phyloP scores from a whole-genome alignment of 1,140 invertebrate genomes.

The Elymnias hypermnestra region DNA sequence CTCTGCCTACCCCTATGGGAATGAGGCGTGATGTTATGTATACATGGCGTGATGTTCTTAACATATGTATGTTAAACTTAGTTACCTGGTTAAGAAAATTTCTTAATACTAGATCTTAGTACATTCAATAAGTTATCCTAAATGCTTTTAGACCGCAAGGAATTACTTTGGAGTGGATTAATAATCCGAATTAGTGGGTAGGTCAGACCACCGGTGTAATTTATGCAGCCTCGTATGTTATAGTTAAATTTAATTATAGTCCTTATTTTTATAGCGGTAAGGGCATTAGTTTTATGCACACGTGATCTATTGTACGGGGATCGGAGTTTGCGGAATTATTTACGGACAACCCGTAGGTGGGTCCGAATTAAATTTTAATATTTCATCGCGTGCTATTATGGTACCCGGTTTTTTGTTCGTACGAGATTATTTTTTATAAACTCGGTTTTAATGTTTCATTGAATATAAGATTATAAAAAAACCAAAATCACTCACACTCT shows the following conservation, averaged over 20 bases:
- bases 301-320: slow-evolving; percentile 4
- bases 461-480: too few species aligned
- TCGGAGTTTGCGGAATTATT: slow-evolving; percentile 14
- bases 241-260: neutral
- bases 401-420: neutral
- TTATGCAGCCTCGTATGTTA: slow-evolving; percentile 11
- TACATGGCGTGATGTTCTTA: too few species aligned
- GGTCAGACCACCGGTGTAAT: slow-evolving; percentile 14
- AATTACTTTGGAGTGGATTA: slow-evolving; percentile 18
- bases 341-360: slow-evolving; percentile 12
- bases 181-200: slow-evolving; percentile 16
- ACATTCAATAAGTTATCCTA: slow-evolving; percentile 5
- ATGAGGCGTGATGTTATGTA: too few species aligned
- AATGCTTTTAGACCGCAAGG: slow-evolving; percentile 12
- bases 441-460: neutral
- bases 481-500: too few species aligned
- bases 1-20: too few species aligned
- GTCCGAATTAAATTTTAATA: slow-evolving; percentile 21
- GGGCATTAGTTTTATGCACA: neutral
- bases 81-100: neutral
- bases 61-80: too few species aligned
- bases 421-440: neutral
- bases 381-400: slow-evolving; percentile 7
- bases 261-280: slow-evolving; percentile 4
- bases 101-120: neutral